Conservation (phyloP, 1,140 invertebrate genomes). For the Holotrichia oblita region DNA sequence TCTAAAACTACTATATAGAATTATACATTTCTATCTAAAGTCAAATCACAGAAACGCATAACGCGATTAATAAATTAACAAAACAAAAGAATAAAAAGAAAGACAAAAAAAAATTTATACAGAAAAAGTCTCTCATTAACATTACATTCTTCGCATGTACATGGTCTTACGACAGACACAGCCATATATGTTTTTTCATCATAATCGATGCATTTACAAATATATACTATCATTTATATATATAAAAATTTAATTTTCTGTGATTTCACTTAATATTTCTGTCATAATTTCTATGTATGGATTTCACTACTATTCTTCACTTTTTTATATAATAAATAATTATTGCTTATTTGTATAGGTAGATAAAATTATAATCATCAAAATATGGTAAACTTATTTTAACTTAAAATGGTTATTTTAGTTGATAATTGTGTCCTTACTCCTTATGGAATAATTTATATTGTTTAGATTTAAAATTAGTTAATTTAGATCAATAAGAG, state of each 20-base stretch:
- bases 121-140: slow-evolving; percentile 9
- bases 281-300: slow-evolving; percentile 38
- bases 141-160: slow-evolving; percentile 26
- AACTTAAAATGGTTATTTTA: not conserved
- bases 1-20: slow-evolving; percentile 40
- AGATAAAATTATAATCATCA: slow-evolving; percentile 38
- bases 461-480: not conserved
- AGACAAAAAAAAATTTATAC: not conserved
- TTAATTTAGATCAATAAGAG: not conserved
- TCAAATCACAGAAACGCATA: slow-evolving; percentile 38
- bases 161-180: slow-evolving; percentile 37
- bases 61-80: slow-evolving; percentile 30
- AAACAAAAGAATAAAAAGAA: not conserved
- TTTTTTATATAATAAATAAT: slow-evolving; percentile 21
- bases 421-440: not conserved
- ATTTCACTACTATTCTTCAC: slow-evolving; percentile 31
- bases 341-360: slow-evolving; percentile 39
- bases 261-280: slow-evolving; percentile 37
- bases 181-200: slow-evolving; percentile 27
- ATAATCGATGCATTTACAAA: slow-evolving; percentile 30
- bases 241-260: slow-evolving; percentile 33
- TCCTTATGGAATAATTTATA: not conserved
- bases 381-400: slow-evolving; percentile 21
- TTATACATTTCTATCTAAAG: slow-evolving; percentile 34
- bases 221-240: slow-evolving; percentile 31